Conservation (phyloP, 2,888 invertebrate species). For the Epirrhoe alternata region DNA sequence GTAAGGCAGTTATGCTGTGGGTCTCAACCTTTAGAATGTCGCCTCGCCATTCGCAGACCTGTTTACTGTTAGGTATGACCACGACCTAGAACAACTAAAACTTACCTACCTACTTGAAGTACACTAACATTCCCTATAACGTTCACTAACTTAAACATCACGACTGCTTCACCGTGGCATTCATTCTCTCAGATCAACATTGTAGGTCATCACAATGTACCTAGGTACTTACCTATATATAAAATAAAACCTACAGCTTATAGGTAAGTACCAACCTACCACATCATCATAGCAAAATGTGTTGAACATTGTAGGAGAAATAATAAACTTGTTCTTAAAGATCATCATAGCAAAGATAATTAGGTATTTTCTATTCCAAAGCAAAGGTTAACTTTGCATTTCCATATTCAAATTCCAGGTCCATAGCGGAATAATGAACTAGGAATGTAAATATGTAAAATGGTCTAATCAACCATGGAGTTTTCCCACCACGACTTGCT, state of each 20-base stretch:
- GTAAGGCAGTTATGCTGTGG: background rate
- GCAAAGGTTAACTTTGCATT: background rate
- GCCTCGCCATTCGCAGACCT: background rate
- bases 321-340: background rate
- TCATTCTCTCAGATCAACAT: too few species aligned
- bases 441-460: too few species aligned
- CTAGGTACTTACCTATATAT: too few species aligned
- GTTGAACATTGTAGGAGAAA: background rate
- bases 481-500: too few species aligned
- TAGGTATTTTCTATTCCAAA: slow-evolving; percentile 6
- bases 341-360: background rate
- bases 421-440: too few species aligned
- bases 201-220: too few species aligned
- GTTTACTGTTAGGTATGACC: slow-evolving; percentile 19
- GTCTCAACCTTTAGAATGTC: background rate
- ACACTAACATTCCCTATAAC: background rate
- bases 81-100: slow-evolving; percentile 24
- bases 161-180: too few species aligned
- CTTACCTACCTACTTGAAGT: background rate
- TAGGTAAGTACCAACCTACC: too few species aligned
- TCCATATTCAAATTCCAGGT: background rate
- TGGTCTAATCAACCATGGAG: too few species aligned
- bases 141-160: too few species aligned
- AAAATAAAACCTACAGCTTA: too few species aligned
- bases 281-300: too few species aligned